Base-by-base conservation (phyloP, 2,797 vertebrate species). In the Loriculus beryllinus region DNA sequence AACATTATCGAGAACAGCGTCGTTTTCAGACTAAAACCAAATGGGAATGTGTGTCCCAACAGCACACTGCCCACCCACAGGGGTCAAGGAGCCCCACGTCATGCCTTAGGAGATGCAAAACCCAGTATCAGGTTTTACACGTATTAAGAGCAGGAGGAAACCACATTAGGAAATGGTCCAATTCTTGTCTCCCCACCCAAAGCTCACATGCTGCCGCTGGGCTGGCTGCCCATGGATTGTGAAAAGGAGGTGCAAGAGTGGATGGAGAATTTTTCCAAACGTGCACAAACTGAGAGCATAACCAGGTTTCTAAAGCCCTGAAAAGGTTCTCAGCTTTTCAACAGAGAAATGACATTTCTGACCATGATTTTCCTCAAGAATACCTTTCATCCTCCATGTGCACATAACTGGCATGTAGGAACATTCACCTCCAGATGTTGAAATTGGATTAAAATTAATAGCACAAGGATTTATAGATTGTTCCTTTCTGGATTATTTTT, bases 231-330 rank as follows among this genome's bases (percentile, higher is more conserved):
- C 7, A 1, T 37, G 3, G 22, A 11, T 3, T 7, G 1, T 4
- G 4, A 31, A 39, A 18, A 43, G 15, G 42, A 15, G 17, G 9
- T 14, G 9, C 26, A 16, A 35, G 13, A 35, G 3, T 14, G 17
- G 6, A 28, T 29, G 7, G 33, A 11, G 37, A 60, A 3, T 19
- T 67, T 64, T 35, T 10, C 39, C 28, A 22, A 14, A 28, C 12
- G 0, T 5, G 3, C 4, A 4, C 29, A 9, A 35, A 22, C 6
- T 14, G 9, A 16, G 14, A 11, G 6, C 6, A 1, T 9, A 13
- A 25, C 12, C 3, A 21, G 28, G 8, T 14, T 26, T 80, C 51
- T 43, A 10, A 49, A 42, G 31, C 25, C 8, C 5, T 68, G 4
- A 22, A 42, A 26, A 4, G 2, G 7, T 28, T 52, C 17, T 45